Conservation (phyloP, 53 echinoderm and acorn worm species). For the Arbacia lixula region DNA sequence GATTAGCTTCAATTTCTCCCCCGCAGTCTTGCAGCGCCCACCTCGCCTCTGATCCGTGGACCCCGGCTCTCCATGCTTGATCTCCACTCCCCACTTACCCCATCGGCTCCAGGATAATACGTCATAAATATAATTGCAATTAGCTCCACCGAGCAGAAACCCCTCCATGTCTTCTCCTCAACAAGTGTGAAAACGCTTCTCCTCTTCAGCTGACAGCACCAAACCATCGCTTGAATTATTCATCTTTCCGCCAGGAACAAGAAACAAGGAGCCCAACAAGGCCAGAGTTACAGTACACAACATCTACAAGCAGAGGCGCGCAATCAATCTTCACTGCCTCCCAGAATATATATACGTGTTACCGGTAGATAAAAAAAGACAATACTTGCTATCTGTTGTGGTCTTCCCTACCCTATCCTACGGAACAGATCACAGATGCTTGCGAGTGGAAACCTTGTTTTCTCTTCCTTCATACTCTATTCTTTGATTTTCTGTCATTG, state of each 20-base stretch:
- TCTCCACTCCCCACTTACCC: conserved; percentile 25
- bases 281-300: no score
- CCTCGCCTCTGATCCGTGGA: not conserved
- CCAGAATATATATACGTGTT: no score
- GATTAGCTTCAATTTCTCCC: no score
- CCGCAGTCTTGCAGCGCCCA: not conserved
- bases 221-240: conserved; percentile 33
- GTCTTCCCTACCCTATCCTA: no score
- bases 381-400: no score
- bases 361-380: no score
- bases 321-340: no score
- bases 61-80: conserved; percentile 23
- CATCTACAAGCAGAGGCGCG: no score
- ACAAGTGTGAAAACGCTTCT: conserved; percentile 53
- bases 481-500: no score
- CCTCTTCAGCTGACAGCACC: conserved; percentile 37
- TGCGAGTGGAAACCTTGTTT: no score
- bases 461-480: no score
- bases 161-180: conserved; percentile 43
- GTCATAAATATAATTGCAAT: conserved; percentile 60
- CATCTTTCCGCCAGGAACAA: not conserved
- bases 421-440: no score
- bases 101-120: conserved; percentile 34
- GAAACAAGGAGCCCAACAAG: not conserved
- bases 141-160: conserved; percentile 41